Base-by-base conservation (phyloP, 2,113 vertebrate species). In the Osmerus mordax region DNA sequence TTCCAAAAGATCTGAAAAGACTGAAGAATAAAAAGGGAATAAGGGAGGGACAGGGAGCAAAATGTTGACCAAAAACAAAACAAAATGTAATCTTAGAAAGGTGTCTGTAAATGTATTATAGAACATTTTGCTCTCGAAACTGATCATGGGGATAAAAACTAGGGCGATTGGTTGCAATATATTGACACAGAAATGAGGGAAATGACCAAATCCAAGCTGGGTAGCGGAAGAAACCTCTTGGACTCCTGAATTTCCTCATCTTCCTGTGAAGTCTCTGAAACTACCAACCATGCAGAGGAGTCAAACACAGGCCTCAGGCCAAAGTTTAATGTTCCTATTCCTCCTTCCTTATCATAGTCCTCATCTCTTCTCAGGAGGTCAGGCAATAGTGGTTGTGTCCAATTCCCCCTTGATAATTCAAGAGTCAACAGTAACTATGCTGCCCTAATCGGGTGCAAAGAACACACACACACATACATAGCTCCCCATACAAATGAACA, bases 291-390 rank as follows among this genome's bases (percentile, higher is more conserved):
- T 65, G 69, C 70, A n/a, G 18, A 67, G 71, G 56, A 12, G 55
- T 60, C 65, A 11, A 36, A 54, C 52, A 29, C 68, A 36, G 61
- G 16, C 47, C 56, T 60, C 76, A 52, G 70, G 41, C 41, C 41
- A 47, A 47, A 67, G 63, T 21, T 0, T 36, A 15, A 16, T 18
- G 21, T 25, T 52, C 21, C 53, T n/a, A 3, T 56, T 29, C 51
- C 47, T 36, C 21, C 71, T 61, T 25, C 71, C 71, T 82, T 83
- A 82, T 86, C 18, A 1, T 73, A 65, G 19, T 67, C 58, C 79
- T 79, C 74, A 85, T 81, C 71, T 64, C 71, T 51, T 74, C 73
- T 80, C 80, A 77, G 77, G 80, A 86, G 80, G 79, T 83, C 78
- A 72, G 15, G 0, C 62, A 4, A 51, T 56, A 71, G 68, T 21